Percentiles rank a stretch among this genome's conserved stretches.
These are phyloP conservation scores for Melipona quadrifasciata DNA, from an alignment of 1,140 invertebrate species.

Conservation along the genomic window DNA sequence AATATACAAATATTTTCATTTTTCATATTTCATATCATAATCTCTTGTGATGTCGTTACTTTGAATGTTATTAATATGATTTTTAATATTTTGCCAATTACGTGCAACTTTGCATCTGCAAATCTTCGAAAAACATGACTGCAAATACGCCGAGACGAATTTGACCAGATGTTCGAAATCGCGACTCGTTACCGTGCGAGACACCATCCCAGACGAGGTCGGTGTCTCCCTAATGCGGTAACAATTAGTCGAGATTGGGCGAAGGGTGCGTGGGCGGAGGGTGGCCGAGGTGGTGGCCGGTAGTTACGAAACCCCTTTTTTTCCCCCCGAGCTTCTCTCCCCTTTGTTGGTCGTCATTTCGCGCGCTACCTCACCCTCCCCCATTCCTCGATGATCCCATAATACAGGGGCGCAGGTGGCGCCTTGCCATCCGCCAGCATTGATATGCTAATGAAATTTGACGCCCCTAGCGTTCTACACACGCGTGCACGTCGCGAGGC, in stretches of 20 bases:
- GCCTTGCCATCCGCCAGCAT: slow-evolving; percentile 80
- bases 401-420: slow-evolving; percentile 80
- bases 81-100: too few species aligned
- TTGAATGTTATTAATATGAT: too few species aligned
- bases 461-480: slow-evolving; percentile 75
- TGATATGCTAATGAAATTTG: slow-evolving; percentile 83
- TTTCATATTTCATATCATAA: not conserved
- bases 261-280: slow-evolving; percentile 9
- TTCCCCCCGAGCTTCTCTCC: slow-evolving; percentile 35
- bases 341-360: slow-evolving; percentile 48
- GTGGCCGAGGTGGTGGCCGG: slow-evolving; percentile 9
- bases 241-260: slow-evolving; percentile 48
- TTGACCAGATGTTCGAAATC: not conserved
- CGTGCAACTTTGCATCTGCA: too few species aligned
- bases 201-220: not conserved
- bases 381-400: slow-evolving; percentile 77
- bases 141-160: not conserved
- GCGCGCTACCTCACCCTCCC: slow-evolving; percentile 27
- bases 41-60: not conserved
- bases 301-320: slow-evolving; percentile 49
- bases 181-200: not conserved
- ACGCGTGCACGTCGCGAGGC: slow-evolving; percentile 1
- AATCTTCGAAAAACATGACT: too few species aligned
- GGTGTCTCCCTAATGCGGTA: slow-evolving; percentile 38
- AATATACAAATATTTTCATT: not conserved